Evolutionary conservation across 1,140 invertebrate species (phyloP).

Genomic region (Aphis gossypii): DNA sequence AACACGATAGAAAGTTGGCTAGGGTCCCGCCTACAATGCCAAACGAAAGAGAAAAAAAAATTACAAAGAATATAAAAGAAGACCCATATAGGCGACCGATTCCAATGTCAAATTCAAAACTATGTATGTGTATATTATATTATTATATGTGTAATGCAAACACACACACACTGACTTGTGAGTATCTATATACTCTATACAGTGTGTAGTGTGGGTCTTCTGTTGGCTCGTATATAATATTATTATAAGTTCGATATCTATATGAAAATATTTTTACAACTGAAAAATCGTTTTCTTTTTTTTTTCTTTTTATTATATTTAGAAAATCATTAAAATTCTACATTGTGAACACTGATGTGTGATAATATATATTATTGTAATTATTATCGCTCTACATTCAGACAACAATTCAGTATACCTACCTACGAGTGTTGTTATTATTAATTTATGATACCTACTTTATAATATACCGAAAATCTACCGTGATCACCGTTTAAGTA

Average conservation of each 20-base stretch:
- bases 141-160: background rate
- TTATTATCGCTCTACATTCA: background rate
- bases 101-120: slow-evolving; percentile 31
- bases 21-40: slow-evolving; percentile 17
- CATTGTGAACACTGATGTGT: background rate
- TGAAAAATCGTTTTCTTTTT: background rate
- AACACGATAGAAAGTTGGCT: slow-evolving; percentile 26
- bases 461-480: background rate
- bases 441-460: background rate
- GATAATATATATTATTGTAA: background rate
- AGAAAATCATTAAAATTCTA: background rate
- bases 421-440: background rate
- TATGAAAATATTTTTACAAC: background rate
- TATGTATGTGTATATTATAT: background rate
- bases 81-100: background rate
- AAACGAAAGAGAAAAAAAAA: slow-evolving; percentile 25
- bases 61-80: slow-evolving; percentile 24
- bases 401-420: background rate
- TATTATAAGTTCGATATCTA: background rate
- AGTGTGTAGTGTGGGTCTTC: background rate
- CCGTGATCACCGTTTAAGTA: background rate
- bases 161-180: background rate
- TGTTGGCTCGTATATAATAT: background rate
- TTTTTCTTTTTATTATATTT: background rate
- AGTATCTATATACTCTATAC: background rate